A percentile compares a stretch with the other conserved stretches of the same genome.
Conservation (phyloP, 30 jellyfish, hydroid and myxozoan genomes). For the Phacellophora camtschatica region DNA sequence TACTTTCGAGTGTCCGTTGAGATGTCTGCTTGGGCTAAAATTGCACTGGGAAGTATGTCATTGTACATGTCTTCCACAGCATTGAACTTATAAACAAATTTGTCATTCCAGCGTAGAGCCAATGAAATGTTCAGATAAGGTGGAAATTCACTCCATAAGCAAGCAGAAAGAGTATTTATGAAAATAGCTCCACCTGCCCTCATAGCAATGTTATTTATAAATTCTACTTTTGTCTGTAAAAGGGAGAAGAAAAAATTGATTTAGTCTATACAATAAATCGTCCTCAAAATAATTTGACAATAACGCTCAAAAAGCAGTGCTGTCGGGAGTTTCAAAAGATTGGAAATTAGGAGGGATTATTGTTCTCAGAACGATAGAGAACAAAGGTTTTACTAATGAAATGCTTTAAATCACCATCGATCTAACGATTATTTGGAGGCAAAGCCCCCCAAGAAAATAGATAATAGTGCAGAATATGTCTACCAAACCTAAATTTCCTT, state of each 20-base stretch:
- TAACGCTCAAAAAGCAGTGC: too few species aligned
- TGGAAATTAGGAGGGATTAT: too few species aligned
- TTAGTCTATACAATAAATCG: too few species aligned
- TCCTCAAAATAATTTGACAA: too few species aligned
- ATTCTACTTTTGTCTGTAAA: conserved; percentile 52
- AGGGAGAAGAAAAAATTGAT: neutral
- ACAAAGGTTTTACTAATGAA: too few species aligned
- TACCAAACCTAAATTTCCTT: too few species aligned
- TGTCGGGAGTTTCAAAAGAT: too few species aligned
- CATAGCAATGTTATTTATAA: conserved; percentile 65
- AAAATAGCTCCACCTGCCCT: conserved; percentile 84
- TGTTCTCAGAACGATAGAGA: too few species aligned
- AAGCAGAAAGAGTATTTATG: conserved; percentile 78
- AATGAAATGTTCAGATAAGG: conserved; percentile 46
- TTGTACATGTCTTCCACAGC: conserved; percentile 35
- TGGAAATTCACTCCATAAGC: conserved; percentile 68
- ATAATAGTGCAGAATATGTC: too few species aligned
- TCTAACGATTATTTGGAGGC: too few species aligned
- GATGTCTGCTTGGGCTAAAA: conserved; percentile 20
- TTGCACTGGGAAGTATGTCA: neutral
- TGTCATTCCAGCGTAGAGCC: conserved; percentile 72
- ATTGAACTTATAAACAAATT: conserved; percentile 50
- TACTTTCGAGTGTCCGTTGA: conserved; percentile 53
- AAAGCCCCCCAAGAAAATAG: too few species aligned
- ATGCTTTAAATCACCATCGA: too few species aligned